Evolutionary conservation across 2,113 vertebrate species (phyloP), one percentile per base, ranked within the genome.

Genomic region (Otus sunia): DNA sequence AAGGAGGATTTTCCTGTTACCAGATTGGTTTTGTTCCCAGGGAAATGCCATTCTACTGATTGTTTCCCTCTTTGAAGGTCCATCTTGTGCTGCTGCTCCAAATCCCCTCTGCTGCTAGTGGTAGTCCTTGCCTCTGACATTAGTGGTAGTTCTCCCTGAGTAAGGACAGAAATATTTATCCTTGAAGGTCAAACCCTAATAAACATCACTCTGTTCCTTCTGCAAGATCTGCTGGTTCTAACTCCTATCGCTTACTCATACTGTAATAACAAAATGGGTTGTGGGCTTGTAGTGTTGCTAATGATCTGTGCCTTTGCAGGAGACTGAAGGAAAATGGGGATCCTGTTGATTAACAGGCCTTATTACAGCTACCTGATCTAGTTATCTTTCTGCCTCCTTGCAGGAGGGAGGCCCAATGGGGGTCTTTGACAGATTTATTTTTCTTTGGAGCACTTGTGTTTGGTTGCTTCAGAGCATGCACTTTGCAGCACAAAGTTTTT

Each of bases 181-280:
- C 34, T 36, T 78, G 75, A 94, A 83, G 53, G 59, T 88, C 69
- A 89, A 88, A 87, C 66, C 30, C 34, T 92, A 94, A 92, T 92
- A 95, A 96, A 95, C 3, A 17, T 69, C 83, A 56, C 25, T 59
- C 34, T 59, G 2, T 87, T 95, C 83, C 71, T 94, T 92, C 73
- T 90, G 67, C 52, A 47, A 55, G 47, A 92, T 73, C 91, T 91
- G 25, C 50, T 79, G 86, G 45, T 75, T 97, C 88, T 89, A 71
- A 88, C 34, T 90, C 72, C 12, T n/a, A 26, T 88, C 1, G 0
- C 39, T 92, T 92, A 59, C 27, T 90, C 53, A 76, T 59, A 15
- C 88, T 94, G 56, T 80, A 92, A 91, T 86, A 96, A 90, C 19
- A 80, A 93, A 95, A 87, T 58, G 11, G 56, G 91, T 67, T 60